These are phyloP conservation scores for Chaetophractus vellerosus DNA, from an alignment of 2,797 vertebrate genomes.

Conservation along the genomic window DNA sequence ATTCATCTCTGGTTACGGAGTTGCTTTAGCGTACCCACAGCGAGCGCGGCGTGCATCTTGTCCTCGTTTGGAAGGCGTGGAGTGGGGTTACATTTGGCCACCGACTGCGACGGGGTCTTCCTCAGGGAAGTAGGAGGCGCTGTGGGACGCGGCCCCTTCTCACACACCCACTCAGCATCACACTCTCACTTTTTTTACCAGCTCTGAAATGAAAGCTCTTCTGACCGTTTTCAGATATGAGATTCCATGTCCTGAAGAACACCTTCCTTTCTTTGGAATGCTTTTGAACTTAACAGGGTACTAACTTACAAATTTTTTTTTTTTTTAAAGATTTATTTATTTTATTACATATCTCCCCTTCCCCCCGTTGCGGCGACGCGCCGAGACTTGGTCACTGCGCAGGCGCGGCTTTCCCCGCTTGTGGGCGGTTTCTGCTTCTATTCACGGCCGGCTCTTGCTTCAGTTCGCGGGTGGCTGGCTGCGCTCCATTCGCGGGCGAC, in stretches of 20 bases:
- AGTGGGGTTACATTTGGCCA: background rate
- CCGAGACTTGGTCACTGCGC: no score
- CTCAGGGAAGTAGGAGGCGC: background rate
- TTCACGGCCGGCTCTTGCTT: no score
- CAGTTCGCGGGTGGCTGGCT: no score
- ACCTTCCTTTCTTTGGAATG: constrained; percentile 59
- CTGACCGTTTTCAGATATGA: constrained; percentile 25
- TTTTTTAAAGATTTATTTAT: no score
- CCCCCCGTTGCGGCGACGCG: no score
- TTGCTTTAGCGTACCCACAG: background rate
- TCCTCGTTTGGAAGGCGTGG: background rate
- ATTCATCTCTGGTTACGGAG: constrained; percentile 59
- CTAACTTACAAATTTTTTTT: constrained; percentile 47
- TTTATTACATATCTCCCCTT: no score
- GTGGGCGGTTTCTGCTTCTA: no score
- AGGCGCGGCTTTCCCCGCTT: no score
- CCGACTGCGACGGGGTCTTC: background rate
- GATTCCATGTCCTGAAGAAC: background rate
- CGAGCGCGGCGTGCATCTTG: background rate
- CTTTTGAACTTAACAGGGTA: constrained; percentile 13
- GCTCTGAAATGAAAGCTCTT: background rate
- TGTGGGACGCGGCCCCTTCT: background rate
- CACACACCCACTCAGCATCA: background rate
- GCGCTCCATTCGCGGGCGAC: no score
- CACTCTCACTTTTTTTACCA: background rate